phyloP scores from a whole-genome alignment of 2,113 vertebrate species.

The Sinocyclocheilus rhinocerous region DNA sequence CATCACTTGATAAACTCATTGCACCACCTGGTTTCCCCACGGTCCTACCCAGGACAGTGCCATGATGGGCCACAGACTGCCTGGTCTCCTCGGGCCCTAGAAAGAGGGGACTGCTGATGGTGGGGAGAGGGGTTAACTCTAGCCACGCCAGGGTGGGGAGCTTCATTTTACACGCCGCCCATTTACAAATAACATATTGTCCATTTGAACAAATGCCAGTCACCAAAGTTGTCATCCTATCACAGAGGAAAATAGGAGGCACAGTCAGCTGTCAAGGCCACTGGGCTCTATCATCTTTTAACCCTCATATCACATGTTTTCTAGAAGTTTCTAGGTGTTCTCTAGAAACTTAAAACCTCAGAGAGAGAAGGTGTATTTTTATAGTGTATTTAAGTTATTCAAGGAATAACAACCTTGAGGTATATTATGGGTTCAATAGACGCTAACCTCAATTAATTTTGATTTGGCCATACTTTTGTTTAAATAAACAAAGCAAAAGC shows the following conservation, averaged over 20 bases:
- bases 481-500: neutral
- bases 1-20: neutral
- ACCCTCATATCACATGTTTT: neutral
- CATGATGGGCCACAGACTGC: neutral
- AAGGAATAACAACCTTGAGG: neutral
- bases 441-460: neutral
- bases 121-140: slow-evolving; percentile 29
- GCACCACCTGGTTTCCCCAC: neutral
- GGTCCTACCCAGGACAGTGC: neutral
- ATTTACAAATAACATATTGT: slow-evolving; percentile 60
- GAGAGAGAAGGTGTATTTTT: neutral
- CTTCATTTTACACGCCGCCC: slow-evolving; percentile 65
- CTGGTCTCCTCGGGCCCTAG: slow-evolving; percentile 11
- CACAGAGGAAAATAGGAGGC: slow-evolving; percentile 38
- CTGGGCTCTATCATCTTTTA: neutral
- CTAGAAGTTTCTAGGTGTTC: neutral
- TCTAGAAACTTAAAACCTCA: neutral
- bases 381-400: neutral
- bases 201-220: slow-evolving; percentile 42
- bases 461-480: neutral
- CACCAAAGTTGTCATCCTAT: slow-evolving; percentile 50
- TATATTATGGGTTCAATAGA: neutral
- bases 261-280: slow-evolving; percentile 25
- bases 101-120: slow-evolving; percentile 23
- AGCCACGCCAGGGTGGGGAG: slow-evolving; percentile 46